phyloP scores from a whole-genome alignment of 2,113 vertebrate genomes.

The Murina feae region DNA sequence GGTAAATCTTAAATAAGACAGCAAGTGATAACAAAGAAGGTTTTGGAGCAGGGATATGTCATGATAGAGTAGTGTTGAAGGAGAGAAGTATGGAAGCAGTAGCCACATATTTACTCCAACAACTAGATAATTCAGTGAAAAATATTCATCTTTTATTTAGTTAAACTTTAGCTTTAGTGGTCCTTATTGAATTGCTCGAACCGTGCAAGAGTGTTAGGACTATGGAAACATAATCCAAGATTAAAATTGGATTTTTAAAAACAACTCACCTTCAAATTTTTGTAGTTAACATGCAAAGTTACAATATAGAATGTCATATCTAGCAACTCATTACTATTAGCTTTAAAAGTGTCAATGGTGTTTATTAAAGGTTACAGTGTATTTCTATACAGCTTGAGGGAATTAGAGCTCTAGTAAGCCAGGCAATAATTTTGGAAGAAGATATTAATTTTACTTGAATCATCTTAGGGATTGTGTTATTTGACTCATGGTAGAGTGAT shows the following conservation, averaged over 20 bases:
- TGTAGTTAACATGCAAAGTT: neutral
- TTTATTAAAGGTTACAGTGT: neutral
- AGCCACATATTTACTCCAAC: neutral
- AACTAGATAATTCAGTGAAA: neutral
- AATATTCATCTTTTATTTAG: neutral
- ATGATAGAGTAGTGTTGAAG: neutral
- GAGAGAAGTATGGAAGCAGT: neutral
- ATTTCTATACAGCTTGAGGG: neutral
- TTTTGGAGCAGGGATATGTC: neutral
- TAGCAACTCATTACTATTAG: neutral
- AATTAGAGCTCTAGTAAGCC: neutral
- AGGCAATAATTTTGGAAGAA: neutral
- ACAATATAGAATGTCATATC: neutral
- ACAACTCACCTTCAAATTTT: neutral
- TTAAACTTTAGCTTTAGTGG: neutral
- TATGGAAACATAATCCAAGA: neutral
- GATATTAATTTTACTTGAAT: conserved; percentile 9
- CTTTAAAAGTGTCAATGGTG: neutral
- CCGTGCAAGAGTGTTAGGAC: neutral
- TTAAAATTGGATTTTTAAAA: conserved; percentile 15
- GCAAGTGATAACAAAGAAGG: neutral
- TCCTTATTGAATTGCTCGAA: neutral
- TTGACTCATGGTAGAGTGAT: neutral
- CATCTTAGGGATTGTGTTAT: neutral
- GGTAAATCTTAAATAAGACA: neutral